Evolutionary conservation across 2,113 vertebrate genomes (phyloP), one percentile per base, ranked within the genome.

Genomic region (Cololabis saira): DNA sequence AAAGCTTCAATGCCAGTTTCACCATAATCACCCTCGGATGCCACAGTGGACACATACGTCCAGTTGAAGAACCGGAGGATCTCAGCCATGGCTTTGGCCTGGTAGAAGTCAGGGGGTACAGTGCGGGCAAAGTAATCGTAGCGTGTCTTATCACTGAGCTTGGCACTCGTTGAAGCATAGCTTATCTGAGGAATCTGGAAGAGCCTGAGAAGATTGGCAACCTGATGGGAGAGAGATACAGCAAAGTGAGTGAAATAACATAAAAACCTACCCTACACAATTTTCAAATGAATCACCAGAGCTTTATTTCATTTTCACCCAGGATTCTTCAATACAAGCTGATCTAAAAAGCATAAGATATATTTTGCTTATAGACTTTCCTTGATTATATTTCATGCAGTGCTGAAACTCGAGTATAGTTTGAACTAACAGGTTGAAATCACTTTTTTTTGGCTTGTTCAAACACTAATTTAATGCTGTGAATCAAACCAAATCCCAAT

Each of bases 111-210:
- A 0, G 98, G 98, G 0, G 98, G 98, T 64, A 99, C 98, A 0
- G 98, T 99, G 65, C 98, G 93, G 0, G 98, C 97, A 0, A 99
- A 99, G 76, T 98, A 99, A 79, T 99, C 98, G 0, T 98, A 99
- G 76, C 98, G 96, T 0, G 95, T 95, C 80, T 99, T 99, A 85
- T 99, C 98, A 0, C 98, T 99, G 78, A 99, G 94, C 76, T 99
- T 99, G 85, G 97, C 98, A 2, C 97, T 99, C 74, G 98, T 99
- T 41, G 97, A 99, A 10, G 98, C 98, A 0, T 99, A 99, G 89
- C 98, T 99, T 71, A 99, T 98, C 91, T 99, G 98, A 52, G 98
- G 98, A 75, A 99, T 99, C 92, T 99, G 97, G 91, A 99, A 99
- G 64, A 99, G 95, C 58, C 98, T 84, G 51, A 99, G 95, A 78